These are phyloP conservation scores for Neolamprologus cancellatus DNA, from an alignment of 2,113 vertebrate species.

Conservation along the genomic window DNA sequence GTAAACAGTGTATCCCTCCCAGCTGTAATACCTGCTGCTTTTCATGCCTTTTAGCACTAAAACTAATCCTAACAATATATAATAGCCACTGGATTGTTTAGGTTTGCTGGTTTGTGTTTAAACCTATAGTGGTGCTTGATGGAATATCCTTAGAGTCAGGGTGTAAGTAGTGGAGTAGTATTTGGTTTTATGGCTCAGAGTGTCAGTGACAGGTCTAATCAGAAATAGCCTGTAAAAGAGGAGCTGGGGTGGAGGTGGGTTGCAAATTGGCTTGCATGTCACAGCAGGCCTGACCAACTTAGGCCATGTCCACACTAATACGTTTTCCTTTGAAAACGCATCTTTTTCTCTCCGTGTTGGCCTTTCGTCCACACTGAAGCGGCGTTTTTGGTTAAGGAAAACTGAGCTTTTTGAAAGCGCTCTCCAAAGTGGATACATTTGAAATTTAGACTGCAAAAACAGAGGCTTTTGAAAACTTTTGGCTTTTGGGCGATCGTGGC, in stretches of 20 bases:
- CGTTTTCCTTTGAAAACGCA: neutral
- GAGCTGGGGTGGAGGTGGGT: neutral
- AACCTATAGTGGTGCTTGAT: accelerated
- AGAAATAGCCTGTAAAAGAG: neutral
- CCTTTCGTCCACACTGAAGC: neutral
- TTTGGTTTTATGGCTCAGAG: neutral
- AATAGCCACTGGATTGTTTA: neutral
- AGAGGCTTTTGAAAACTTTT: neutral
- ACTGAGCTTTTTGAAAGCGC: neutral
- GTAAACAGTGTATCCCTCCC: neutral
- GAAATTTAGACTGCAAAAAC: neutral
- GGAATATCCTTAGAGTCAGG: neutral
- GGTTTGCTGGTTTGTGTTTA: neutral
- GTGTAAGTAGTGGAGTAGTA: neutral
- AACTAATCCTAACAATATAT: neutral
- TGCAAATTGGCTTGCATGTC: neutral
- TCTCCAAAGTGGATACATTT: neutral
- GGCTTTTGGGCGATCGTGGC: too few relatives aligned
- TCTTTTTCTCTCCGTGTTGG: neutral
- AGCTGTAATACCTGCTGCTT: neutral
- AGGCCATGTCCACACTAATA: neutral
- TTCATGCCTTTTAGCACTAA: neutral
- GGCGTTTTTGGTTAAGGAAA: neutral
- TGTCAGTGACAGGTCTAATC: neutral
- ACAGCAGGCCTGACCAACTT: accelerated